Base-by-base conservation (phyloP, 2,113 vertebrate species). In the Colius striatus region DNA sequence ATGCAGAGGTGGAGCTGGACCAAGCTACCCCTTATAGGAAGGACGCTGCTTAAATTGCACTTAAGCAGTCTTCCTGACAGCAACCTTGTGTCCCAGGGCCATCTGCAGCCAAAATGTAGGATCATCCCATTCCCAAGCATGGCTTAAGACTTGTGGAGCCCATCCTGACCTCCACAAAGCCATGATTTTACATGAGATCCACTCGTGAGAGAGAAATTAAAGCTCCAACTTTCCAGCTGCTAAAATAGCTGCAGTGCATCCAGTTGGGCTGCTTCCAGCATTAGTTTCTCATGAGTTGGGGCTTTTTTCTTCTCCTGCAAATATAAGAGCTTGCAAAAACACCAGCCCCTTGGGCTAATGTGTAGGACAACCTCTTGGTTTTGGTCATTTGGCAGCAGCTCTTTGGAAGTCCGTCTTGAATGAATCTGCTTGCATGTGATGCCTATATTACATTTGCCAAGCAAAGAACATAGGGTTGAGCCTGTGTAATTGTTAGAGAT, bases 31-130 rank as follows among this genome's bases (percentile, higher is more conserved):
- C 32, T 6, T 8, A 16, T 0, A 12, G 60, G 63, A n/a, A 60
- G 30, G 53, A 0, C 43, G 63, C 22, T 53, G 27, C 53, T 58
- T 13, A 6, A 32, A 41, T 3, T 16, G 48, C n/a, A 20, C 29
- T 12, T 41, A 41, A 41, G 38, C 38, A 41, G 11, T 14, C 25
- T 43, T 27, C 51, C 79, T 32, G 41, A 36, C 22, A 79, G 36
- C 47, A 58, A 5, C 48, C 1, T 0, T 5, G 14, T 34, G 38
- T 50, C 38, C 65, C 60, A 47, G 50, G n/a, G 48, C 36, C 36
- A 48, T 16, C 38, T 34, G 27, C 0, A 0, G 26, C 26, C 36
- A 20, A 72, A 80, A 36, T 0, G 0, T 13, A 21, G 58, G 6
- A 20, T 30, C 2, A 3, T 6, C 10, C 23, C 3, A 16, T 19